Evolutionary conservation across 2,113 vertebrate genomes (phyloP), one percentile per base, ranked within the genome.

Genomic region (Lepisosteus osseus): DNA sequence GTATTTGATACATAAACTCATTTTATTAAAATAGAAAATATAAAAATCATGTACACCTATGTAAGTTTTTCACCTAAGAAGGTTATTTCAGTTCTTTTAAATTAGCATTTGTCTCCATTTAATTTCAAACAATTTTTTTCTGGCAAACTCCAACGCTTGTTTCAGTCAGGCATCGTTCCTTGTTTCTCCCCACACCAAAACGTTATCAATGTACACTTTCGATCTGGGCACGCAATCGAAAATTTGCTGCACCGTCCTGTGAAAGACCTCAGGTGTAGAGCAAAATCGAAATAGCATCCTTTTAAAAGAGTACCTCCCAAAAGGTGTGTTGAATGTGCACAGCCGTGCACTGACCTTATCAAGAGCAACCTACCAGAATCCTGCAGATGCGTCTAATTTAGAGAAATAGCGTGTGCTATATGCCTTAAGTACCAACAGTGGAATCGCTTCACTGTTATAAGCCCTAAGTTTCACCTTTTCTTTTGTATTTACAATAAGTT

Each of bases 261-360:
- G 70, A 54, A 71, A 71, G 13, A 68, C 51, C 14, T 67, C 55
- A 42, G 64, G 70, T 12, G 57, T 42, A 14, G 71, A 65, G 15
- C 47, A 65, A 1, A 72, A 41, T 9, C 62, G 62, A 65, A 72
- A 72, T 13, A 63, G 71, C 6, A 66, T 29, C 17, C 71, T 66
- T 43, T 65, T 65, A 42, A 72, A 72, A 12, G 5, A 65, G 7
- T 72, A 72, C 12, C 41, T 54, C 2, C 71, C 71, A 66, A 72
- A 66, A 56, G 51, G 71, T 2, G 63, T 72, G 54, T 72, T 73
- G 45, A 61, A 67, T 51, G 72, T 68, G 41, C 72, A 68, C 12
- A 67, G 55, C 55, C 9, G 44, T 45, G 72, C 12, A 54, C 70
- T 72, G 7, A 51, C 57, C n/a, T 65, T 65, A 65, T 41, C 29